Base-by-base conservation (phyloP, 2,888 invertebrate species). In the Dicyrtoma fusca region DNA sequence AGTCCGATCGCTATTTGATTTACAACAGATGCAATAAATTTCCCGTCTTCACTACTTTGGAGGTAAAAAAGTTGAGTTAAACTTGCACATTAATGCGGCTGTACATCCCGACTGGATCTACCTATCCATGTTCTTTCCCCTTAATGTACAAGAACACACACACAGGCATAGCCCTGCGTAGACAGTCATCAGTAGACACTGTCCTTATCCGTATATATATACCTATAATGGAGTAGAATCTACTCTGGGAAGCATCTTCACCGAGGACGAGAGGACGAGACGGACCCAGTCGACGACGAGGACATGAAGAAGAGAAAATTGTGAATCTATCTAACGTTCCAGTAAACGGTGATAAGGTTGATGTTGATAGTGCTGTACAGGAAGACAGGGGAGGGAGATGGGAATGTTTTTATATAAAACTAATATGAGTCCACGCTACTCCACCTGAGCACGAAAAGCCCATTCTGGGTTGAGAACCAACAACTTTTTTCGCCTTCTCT, bases 391-490 rank as follows among this genome's bases (percentile, higher is more conserved):
- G 26, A 59, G 26, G 25, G 2, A 8, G 59, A 13, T 25, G 25
- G 55, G 55, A 55, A 25, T 34, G 34, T 34, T 34, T 34, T 34
- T 34, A 34, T 34, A 34, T 34, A 34, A 34, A 34, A 34, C 34
- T 34, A 34, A 34, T 34, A 34, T 34, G 4, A 34, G 34, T 34
- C 3, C 25, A 42, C 42, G 14, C 19, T 47, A 59, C 68, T 59
- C 68, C 68, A 68, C 68, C 68, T 68, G 57, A 68, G 55, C 68
- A 68, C 68, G 68, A 68, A 68, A 68, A 59, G 11, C 59, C 68
- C 68, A 68, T 68, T 68, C 57, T 55, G 68, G 68, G 68, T 34
- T 68, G 21, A 21, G 25, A 68, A 68, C 57, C 45, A 47, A 57
- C 68, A 68, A 68, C 68, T 57, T 68, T 68, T 68, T 68, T 55